A percentile compares a stretch with the other conserved stretches of the same genome.
These are phyloP conservation scores for Acanthosepion pharaonis DNA, from an alignment of 2,888 invertebrate species.

Conservation along the genomic window DNA sequence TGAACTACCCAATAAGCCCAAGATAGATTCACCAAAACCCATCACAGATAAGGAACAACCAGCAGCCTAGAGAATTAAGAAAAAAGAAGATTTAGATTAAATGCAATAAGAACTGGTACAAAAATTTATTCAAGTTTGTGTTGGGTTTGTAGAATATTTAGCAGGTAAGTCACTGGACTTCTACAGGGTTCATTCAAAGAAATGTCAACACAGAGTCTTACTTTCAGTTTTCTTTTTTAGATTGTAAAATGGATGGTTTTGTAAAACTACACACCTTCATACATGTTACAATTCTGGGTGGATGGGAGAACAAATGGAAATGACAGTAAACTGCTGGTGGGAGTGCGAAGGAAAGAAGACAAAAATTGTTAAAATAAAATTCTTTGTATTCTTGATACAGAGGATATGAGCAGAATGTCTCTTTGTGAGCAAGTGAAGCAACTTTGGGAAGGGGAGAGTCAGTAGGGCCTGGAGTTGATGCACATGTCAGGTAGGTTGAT, in stretches of 20 bases:
- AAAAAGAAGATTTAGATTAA: neutral
- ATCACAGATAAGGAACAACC: constrained; percentile 96
- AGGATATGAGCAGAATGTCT: no score
- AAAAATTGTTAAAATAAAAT: no score
- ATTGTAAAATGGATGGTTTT: neutral
- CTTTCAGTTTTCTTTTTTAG: neutral
- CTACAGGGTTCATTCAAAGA: neutral
- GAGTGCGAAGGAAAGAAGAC: no score
- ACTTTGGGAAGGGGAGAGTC: no score
- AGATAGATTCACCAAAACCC: constrained; percentile 97
- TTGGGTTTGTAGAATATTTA: neutral
- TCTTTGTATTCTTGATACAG: no score
- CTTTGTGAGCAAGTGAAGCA: no score
- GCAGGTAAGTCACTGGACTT: no score
- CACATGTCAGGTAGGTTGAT: no score
- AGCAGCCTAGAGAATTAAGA: constrained; percentile 81
- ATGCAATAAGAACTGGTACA: neutral
- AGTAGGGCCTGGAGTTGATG: no score
- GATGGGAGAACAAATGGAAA: no score
- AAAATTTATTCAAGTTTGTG: neutral
- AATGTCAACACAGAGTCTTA: neutral
- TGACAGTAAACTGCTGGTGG: no score
- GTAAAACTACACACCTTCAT: neutral
- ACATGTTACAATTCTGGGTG: no score
- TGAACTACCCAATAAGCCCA: constrained; percentile 82